Conservation (phyloP, 2,888 invertebrate genomes). For the Exocentrus adspersus region DNA sequence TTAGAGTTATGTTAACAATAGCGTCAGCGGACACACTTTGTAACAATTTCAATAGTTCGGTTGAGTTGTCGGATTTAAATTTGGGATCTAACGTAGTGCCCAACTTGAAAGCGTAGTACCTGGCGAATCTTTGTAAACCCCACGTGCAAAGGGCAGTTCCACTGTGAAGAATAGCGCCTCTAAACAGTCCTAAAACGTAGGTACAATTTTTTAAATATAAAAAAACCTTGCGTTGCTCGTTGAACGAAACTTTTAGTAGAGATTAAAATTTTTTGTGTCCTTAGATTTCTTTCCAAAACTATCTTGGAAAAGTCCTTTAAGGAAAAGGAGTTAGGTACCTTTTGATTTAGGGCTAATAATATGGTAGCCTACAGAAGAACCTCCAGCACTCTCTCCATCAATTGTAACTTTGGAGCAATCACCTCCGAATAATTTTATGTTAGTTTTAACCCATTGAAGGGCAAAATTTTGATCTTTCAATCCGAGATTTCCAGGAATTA, state of each 20-base stretch:
- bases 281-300: not conserved
- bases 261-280: too few relatives aligned
- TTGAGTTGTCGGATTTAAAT: conserved; percentile 27
- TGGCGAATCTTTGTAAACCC: conserved; percentile 17
- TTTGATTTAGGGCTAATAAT: conserved; percentile 22
- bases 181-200: conserved; percentile 28
- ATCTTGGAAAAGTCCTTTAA: not conserved
- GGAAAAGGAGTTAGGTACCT: conserved; percentile 6
- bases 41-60: conserved; percentile 23
- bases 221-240: too few relatives aligned
- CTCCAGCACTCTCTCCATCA: conserved; percentile 50
- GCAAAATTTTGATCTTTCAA: conserved; percentile 50
- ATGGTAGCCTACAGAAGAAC: conserved; percentile 46
- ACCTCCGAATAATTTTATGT: conserved; percentile 49
- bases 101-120: conserved; percentile 18
- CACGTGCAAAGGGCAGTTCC: conserved; percentile 21
- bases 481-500: conserved; percentile 49
- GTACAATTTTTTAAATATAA: too few relatives aligned
- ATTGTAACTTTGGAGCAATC: conserved; percentile 46
- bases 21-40: conserved; percentile 15
- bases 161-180: conserved; percentile 34
- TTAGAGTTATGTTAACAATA: not conserved
- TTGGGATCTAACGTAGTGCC: conserved; percentile 27
- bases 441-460: conserved; percentile 45
- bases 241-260: too few relatives aligned